Evolutionary conservation across 1,140 invertebrate species (phyloP), one percentile per base, ranked within the genome.

Genomic region (Heliconius nattereri): DNA sequence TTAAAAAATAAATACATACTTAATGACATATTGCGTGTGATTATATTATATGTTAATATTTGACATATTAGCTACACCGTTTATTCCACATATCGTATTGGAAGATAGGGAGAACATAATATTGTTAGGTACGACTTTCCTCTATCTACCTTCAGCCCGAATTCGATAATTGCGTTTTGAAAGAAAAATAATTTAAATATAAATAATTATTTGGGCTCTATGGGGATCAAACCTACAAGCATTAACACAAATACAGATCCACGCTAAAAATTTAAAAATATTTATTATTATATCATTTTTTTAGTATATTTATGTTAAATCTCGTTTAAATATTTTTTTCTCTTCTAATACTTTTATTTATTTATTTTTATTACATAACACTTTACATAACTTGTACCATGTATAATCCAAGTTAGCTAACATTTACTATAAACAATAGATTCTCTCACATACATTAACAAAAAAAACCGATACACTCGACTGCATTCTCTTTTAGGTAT

Each of bases 361-460:
- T 57, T 66, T 45, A 16, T 45, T 26, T 66, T 66, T 26, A 66
- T 66, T 26, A 66, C 9, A 66, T 29, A 66, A 66, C 3, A 66
- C 26, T 29, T 66, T 66, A 66, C 23, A 29, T 66, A 66, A 66
- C 3, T 16, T 66, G 11, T 11, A 5, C 60, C 26, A 16, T 66
- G 11, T 29, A 26, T 6, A 66, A 66, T 29, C 9, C 23, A 66
- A 66, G 13, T 66, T 66, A 19, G 5, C 60, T 66, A 66, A 66
- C 60, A 66, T 3, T 66, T 26, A 11, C 26, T 26, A 66, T 29
- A 29, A 72, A 72, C 71, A 72, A 72, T 72, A 71, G 71, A 72
- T 37, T 72, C 60, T 72, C 71, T 72, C 71, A 72, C 71, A n/a
- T 72, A 72, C 1, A 72, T 72, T 72, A 23, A 35, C 71, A 57